Evolutionary conservation across 64 coral and sea anemone species (phyloP), one percentile per base, ranked within the genome.

Genomic region (Platygyra sinensis): DNA sequence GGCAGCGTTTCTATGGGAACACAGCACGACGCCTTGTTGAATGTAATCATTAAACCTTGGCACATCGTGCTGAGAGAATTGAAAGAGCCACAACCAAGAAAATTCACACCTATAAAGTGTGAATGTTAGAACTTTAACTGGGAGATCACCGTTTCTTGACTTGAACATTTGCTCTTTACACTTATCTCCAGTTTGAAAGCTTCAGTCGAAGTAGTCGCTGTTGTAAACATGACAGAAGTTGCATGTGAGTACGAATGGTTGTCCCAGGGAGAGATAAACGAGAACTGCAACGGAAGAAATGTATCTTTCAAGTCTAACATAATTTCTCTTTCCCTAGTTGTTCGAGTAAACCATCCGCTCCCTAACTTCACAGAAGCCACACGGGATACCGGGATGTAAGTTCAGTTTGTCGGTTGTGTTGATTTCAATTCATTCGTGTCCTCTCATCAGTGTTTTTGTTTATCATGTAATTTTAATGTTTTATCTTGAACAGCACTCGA

Each of bases 341-440:
- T 94, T 72, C 60, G 74, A 83, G 81, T 94, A 7, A 90, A 94
- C 50, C 93, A 94, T 61, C 80, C 87, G 4, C 75, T 94, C 30
- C 93, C 93, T 18, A 76, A 62, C 74, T 90, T 90, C 28, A 59
- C 81, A 63, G 87, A 94, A 24, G 93, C 93, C 27, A 88, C 86
- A 30, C 80, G 88, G 52, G 93, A 94, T 62, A 72, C 74, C 17
- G 93, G 93, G 46, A 90, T 90, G 93, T 94, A 73, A 87, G 93
- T 94, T 52, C 11, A 76, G 22, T 82, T 83, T 93, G 71, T 10
- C 78, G 42, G 42, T 80, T 78, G 32, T 11, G 25, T 75, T 93
- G 10, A 15, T 10, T 61, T 87, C 16, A 52, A 69, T 89, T 79
- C 22, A 67, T 52, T 25, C 29, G 17, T 61, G 39, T 88, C 14